Percentiles rank a stretch among this genome's conserved stretches.
phyloP scores from a whole-genome alignment of 2,113 vertebrate genomes.

The Phylloscopus trochilus region DNA sequence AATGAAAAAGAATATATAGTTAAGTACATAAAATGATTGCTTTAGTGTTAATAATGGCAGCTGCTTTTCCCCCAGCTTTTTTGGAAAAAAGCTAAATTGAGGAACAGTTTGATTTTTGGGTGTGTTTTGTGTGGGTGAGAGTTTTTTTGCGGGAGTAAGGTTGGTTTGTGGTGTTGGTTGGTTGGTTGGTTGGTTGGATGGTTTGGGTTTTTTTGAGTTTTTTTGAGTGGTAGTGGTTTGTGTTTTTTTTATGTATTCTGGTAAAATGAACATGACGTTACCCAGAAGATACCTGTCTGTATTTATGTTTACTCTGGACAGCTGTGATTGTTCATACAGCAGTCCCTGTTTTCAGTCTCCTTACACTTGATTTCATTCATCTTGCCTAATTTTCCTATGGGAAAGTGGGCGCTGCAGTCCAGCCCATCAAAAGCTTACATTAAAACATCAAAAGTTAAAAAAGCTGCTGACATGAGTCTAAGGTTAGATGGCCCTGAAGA shows the following conservation, averaged over 20 bases:
- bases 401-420: fast-evolving
- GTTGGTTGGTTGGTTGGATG: no score
- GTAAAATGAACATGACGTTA: background rate
- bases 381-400: background rate
- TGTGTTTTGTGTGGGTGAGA: background rate
- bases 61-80: background rate
- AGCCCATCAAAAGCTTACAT: background rate
- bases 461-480: background rate
- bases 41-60: background rate
- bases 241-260: background rate
- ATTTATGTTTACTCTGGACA: background rate
- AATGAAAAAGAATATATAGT: background rate
- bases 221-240: background rate
- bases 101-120: background rate
- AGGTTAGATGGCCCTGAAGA: background rate
- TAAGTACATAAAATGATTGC: background rate
- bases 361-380: background rate
- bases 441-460: background rate
- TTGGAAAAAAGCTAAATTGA: background rate
- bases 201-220: background rate
- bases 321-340: fast-evolving
- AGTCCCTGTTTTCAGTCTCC: background rate
- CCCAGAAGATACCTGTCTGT: background rate
- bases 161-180: background rate
- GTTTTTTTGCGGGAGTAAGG: background rate